Evolutionary conservation across 2,888 invertebrate genomes (phyloP), one percentile per base, ranked within the genome.

Genomic region (Ornithoptera priamus): DNA sequence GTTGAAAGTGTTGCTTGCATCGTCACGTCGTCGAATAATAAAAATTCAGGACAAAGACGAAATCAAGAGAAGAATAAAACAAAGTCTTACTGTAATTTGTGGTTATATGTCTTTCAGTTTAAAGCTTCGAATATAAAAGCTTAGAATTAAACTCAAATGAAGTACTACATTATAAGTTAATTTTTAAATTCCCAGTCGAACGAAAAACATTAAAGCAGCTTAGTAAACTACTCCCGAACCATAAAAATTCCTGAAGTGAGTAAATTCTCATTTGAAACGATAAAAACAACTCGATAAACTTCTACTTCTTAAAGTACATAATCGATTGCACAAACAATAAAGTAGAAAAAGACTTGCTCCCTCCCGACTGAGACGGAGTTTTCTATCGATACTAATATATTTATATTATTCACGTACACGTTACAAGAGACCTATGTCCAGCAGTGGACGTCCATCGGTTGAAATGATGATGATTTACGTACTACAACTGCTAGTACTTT

Each of bases 311-410:
- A 53, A 58, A 62, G 50, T 36, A 50, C 59, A 39, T 53, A 63
- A 59, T 68, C 63, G 68, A 68, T 64, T 59, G 22, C 59, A 59
- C 68, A 64, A 68, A 68, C 68, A 64, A 60, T 68, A 59, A 58
- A 60, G 59, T 59, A 59, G 17, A 50, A 36, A 58, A 64, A 64
- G 30, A 58, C 58, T 63, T 53, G 63, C 22, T 22, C 46, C 36
- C 5, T 42, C 57, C 36, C 50, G 53, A 64, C 12, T 64, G 50
- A 59, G 30, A 53, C 30, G n/a, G 64, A 7, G 20, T 10, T 30
- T 10, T 6, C 10, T 62, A 10, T 56, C 63, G 63, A 62, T 22
- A 36, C 10, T 8, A 39, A 36, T 36, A 22, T 53, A 53, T 30
- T n/a, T 36, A 22, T 56, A 36, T 36, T 20, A 57, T 20, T 4